Percentiles rank a stretch among this genome's conserved stretches.
Conservation (phyloP, 2,797 vertebrate species). For the Sebastes trivittatus region DNA sequence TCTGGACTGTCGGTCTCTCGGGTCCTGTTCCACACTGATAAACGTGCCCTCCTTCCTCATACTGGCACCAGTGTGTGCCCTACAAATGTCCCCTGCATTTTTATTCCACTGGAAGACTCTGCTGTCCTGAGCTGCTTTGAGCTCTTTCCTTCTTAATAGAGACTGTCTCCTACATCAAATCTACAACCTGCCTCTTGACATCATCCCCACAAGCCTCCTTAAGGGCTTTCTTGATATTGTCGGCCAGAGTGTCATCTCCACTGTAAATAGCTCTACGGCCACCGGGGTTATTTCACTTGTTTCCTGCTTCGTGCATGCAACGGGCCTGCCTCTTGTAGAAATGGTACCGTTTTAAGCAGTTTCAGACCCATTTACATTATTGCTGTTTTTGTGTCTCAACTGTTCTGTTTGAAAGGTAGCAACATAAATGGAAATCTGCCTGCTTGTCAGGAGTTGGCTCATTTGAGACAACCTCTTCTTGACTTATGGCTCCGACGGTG, state of each 20-base stretch:
- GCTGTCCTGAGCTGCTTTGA: conserved; percentile 29
- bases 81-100: conserved; percentile 38
- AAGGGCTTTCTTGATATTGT: conserved; percentile 57
- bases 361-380: conserved; percentile 14
- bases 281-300: conserved; percentile 30
- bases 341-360: neutral
- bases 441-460: neutral
- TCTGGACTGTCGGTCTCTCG: conserved; percentile 23
- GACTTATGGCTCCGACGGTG: conserved; percentile 6
- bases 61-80: conserved; percentile 10
- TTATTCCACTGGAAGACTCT: conserved; percentile 6
- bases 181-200: conserved; percentile 61
- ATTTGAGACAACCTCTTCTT: conserved; percentile 15
- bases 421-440: neutral
- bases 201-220: conserved; percentile 61
- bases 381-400: conserved; percentile 4
- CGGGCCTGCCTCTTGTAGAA: neutral
- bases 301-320: conserved; percentile 29
- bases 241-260: conserved; percentile 39
- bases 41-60: conserved; percentile 28
- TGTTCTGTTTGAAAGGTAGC: neutral
- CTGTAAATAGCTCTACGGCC: conserved; percentile 53
- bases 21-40: conserved; percentile 45
- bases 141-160: conserved; percentile 43
- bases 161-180: conserved; percentile 54